Base-by-base conservation (phyloP, 1,140 invertebrate species). In the Magallana ariakensis region DNA sequence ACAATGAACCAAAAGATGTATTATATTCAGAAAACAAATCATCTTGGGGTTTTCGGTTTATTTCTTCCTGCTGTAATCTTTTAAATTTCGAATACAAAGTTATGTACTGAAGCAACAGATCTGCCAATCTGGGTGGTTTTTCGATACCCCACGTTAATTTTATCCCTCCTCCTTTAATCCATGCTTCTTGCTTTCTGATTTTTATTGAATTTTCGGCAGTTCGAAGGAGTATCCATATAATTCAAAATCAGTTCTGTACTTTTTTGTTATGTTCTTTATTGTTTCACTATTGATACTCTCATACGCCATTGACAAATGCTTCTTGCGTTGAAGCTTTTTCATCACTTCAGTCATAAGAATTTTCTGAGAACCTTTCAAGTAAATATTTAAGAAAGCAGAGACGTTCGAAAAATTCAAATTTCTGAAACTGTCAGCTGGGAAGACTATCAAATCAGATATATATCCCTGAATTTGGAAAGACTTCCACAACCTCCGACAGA, bases 391-490 rank as follows among this genome's bases (percentile, higher is more conserved):
- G 26, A 26, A 26, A 13, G 19, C 66, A 0, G 22, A 19, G 26
- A 70, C 8, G 13, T 70, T 19, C 22, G 22, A 5, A 26, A 10
- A 70, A 26, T 70, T 70, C 5, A 70, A 19, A 70, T 19, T 26
- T 13, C 19, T 70, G 15, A 87, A 83, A 7, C 19, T n/a, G 33
- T 75, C 3, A 8, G 16, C 19, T 9, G 86, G 86, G 60, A 87
- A 89, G 10, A 4, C 4, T 7, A 83, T 16, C 4, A 33, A 53
- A 85, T 87, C 82, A 15, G 83, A 19, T 13, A 89, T 85, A 19
- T 89, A 87, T 7, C 86, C 88, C 22, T 89, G 88, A 54, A 89
- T 81, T 80, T 89, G 83, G 19, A 89, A 87, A 16, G 86, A 58
- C 1, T 19, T 58, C 84, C 86, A 89, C 19, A 80, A 33, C 19